A percentile compares a stretch with the other conserved stretches of the same genome.
Conservation (phyloP, 2,797 vertebrate species). For the Sternotherus odoratus region DNA sequence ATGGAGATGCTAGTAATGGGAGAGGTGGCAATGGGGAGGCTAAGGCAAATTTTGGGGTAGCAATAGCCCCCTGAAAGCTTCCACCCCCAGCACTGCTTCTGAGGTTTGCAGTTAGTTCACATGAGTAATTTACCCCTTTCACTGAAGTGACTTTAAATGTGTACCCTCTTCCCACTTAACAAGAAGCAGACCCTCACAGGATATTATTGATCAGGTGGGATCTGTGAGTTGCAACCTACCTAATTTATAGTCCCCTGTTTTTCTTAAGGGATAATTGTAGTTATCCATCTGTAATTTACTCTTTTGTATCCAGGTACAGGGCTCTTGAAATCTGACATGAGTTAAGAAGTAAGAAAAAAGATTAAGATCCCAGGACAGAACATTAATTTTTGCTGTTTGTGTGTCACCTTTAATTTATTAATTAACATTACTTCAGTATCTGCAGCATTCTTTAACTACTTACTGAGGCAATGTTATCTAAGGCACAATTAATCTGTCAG, state of each 20-base stretch:
- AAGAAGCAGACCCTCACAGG: not conserved
- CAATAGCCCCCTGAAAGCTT: no score
- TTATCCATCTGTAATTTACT: not conserved
- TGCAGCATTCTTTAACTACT: not conserved
- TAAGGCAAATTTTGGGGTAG: no score
- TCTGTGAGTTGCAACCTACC: not conserved
- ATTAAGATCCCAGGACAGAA: not conserved
- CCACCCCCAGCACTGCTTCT: no score
- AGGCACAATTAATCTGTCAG: not conserved
- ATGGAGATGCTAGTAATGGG: not conserved
- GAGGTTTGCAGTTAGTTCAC: not conserved
- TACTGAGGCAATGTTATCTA: not conserved
- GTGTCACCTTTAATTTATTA: not conserved
- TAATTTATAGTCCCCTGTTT: not conserved
- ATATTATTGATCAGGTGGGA: not conserved
- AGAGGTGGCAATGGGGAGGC: no score
- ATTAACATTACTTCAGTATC: not conserved
- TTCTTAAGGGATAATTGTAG: not conserved
- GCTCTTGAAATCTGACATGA: not conserved
- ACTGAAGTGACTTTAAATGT: not conserved
- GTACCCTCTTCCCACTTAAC: not conserved
- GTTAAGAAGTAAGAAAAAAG: not conserved
- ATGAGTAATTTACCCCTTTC: fast-evolving
- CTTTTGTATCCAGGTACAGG: not conserved
- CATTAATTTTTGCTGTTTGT: not conserved